phyloP scores from a whole-genome alignment of 2,888 invertebrate genomes.

The Pheosia gnoma region DNA sequence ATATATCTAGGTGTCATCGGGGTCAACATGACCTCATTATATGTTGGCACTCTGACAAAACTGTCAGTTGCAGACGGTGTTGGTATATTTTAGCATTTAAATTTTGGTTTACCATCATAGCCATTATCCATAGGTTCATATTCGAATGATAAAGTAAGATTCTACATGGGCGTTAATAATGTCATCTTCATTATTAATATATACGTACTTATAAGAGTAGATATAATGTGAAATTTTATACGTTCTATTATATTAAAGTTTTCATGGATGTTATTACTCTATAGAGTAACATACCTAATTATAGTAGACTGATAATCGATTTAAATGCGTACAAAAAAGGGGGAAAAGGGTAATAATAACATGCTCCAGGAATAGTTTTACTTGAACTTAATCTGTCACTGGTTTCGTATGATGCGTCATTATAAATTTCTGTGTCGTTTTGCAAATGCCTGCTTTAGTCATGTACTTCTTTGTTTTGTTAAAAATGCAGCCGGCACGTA shows the following conservation, averaged over 20 bases:
- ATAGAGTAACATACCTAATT: no score
- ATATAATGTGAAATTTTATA: conserved; percentile 11
- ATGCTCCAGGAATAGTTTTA: no score
- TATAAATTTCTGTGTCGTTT: conserved; percentile 13
- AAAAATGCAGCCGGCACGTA: conserved; percentile 43
- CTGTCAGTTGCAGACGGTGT: conserved; percentile 56
- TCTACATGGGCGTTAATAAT: background rate
- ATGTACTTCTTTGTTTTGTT: conserved; percentile 40
- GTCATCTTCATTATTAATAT: background rate
- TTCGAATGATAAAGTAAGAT: background rate
- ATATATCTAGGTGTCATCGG: conserved; percentile 34
- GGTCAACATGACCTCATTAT: conserved; percentile 54
- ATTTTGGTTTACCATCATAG: conserved; percentile 36
- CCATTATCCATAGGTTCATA: conserved; percentile 10
- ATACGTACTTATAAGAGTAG: conserved; percentile 24
- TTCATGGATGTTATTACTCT: no score
- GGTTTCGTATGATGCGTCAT: conserved; percentile 21
- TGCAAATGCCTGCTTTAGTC: conserved; percentile 32
- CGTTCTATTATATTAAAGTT: background rate
- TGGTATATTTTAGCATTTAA: conserved; percentile 61
- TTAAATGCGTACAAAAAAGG: no score
- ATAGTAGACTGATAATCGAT: no score
- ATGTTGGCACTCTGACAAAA: conserved; percentile 61
- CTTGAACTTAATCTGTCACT: background rate
- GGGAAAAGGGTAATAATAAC: background rate